A percentile compares a stretch with the other conserved stretches of the same genome.
These are phyloP conservation scores for Hydriomena furcata DNA, from an alignment of 2,888 invertebrate species.

Conservation along the genomic window DNA sequence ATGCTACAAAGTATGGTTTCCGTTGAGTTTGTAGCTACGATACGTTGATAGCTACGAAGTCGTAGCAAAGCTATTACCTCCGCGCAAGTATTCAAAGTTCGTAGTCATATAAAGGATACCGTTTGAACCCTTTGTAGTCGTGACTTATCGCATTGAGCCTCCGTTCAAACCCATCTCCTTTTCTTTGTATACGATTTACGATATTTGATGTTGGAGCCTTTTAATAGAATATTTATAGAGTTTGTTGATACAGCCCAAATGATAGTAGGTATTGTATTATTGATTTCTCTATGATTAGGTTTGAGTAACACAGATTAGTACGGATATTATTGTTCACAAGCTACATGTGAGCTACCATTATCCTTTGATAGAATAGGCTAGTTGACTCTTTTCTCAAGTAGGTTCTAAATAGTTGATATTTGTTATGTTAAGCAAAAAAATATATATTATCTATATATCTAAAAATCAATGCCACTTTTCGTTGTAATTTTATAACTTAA, in stretches of 20 bases:
- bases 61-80: constrained; percentile 2
- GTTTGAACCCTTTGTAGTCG: constrained; percentile 41
- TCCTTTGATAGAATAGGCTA: too few relatives aligned
- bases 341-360: too few relatives aligned
- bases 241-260: constrained; percentile 17
- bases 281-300: background rate
- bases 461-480: too few relatives aligned
- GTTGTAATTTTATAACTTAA: too few relatives aligned
- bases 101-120: constrained; percentile 26
- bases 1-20: too few relatives aligned
- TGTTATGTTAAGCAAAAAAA: too few relatives aligned
- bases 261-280: background rate
- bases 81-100: constrained; percentile 4
- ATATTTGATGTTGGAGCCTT: constrained; percentile 42
- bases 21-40: too few relatives aligned
- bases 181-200: constrained; percentile 56
- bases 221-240: constrained; percentile 55
- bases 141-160: constrained; percentile 61
- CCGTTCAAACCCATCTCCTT: constrained; percentile 46
- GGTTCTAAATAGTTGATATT: too few relatives aligned
- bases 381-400: too few relatives aligned
- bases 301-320: too few relatives aligned
- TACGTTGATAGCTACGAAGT: constrained; percentile 2
- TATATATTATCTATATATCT: too few relatives aligned
- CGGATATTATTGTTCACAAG: too few relatives aligned